phyloP scores from a whole-genome alignment of 2,888 invertebrate genomes.

The Sisyra nigra region DNA sequence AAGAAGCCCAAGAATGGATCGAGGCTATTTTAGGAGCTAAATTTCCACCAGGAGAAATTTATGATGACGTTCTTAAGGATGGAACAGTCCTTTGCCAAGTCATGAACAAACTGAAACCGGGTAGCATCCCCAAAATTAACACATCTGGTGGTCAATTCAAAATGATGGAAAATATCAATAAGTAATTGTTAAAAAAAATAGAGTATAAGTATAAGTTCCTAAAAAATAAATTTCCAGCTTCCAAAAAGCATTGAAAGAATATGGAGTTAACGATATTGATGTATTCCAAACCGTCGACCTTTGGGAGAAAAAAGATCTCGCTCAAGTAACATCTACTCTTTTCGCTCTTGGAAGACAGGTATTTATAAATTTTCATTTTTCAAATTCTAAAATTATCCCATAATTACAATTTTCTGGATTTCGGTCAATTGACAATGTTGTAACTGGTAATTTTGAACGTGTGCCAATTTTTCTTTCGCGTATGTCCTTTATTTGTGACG shows the following conservation, averaged over 20 bases:
- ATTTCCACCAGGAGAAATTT: slow-evolving; percentile 64
- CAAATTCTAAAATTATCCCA: neutral
- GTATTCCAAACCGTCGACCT: slow-evolving; percentile 95
- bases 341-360: slow-evolving; percentile 76
- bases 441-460: neutral
- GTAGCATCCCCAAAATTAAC: slow-evolving; percentile 81
- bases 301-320: slow-evolving; percentile 87
- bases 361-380: slow-evolving; percentile 18
- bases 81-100: slow-evolving; percentile 85
- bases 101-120: slow-evolving; percentile 87
- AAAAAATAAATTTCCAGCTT: slow-evolving; percentile 38
- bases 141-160: slow-evolving; percentile 93
- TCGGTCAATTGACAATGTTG: neutral
- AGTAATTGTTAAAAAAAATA: slow-evolving; percentile 40
- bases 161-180: slow-evolving; percentile 98
- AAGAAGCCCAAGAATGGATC: slow-evolving; percentile 86
- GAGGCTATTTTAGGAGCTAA: slow-evolving; percentile 74
- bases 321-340: slow-evolving; percentile 68
- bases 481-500: neutral
- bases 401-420: neutral
- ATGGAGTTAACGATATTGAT: slow-evolving; percentile 83
- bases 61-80: slow-evolving; percentile 83
- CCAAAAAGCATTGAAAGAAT: slow-evolving; percentile 68
- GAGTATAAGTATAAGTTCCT: neutral
- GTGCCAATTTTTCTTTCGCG: neutral